Evolutionary conservation across 2,888 invertebrate genomes (phyloP), one percentile per base, ranked within the genome.

Genomic region (Coecobrya sp.): DNA sequence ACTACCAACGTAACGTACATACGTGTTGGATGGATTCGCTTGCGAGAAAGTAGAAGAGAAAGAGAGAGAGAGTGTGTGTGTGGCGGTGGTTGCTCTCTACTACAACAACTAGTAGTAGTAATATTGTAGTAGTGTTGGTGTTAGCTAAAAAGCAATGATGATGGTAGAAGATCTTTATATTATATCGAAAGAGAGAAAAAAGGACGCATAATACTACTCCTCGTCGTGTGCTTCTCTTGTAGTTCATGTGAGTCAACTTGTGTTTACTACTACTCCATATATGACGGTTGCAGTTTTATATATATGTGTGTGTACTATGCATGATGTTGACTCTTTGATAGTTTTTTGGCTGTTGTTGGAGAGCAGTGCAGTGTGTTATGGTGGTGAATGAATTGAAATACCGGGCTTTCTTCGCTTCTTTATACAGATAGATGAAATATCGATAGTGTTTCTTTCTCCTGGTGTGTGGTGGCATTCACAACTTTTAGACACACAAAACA

Each of bases 341-440:
- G 70, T 82, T 91, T 90, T 89, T 82, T 76, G 22, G 52, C 11
- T 79, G 76, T 62, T 87, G 76, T 76, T 81, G 88, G 88, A 65
- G 25, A 68, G 49, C 49, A 49, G 22, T 49, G 45, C 85, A 49
- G 25, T 45, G 25, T 45, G 85, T 85, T 68, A 68, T 65, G 88
- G 73, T 76, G 73, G 91, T 76, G 91, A 92, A 92, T 89, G 88
- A 88, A 59, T 68, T 73, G 73, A 62, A 88, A 73, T 85, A 59
- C 59, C 70, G 52, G 49, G 90, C 0, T 85, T 85, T 89, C 22
- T 36, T 89, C 59, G 70, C 92, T 93, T 86, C 91, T 93, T 90
- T 13, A 55, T 59, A 59, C 1, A 81, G 30, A 94, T 93, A 94
- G 94, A 94, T 94, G 94, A 94, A 94, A 94, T 94, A 94, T 93